These are phyloP conservation scores for Megastigmus dorsalis DNA, from an alignment of 2,888 invertebrate species.

Conservation along the genomic window DNA sequence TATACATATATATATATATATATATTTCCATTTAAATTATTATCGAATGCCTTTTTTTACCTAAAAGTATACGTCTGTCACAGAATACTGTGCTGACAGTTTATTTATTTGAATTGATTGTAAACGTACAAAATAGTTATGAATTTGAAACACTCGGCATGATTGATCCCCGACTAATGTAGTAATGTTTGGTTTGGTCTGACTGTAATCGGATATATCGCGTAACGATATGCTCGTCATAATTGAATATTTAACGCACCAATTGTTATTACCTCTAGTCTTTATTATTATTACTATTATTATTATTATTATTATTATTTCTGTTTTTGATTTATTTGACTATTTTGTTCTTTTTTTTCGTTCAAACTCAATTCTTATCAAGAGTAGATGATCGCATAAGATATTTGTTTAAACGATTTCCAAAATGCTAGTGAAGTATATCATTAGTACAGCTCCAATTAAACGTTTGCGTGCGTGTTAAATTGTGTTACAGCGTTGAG, in stretches of 20 bases:
- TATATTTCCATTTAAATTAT: slow-evolving; percentile 21
- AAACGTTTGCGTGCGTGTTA: slow-evolving; percentile 73
- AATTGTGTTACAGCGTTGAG: slow-evolving; percentile 75
- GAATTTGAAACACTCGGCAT: slow-evolving; percentile 64
- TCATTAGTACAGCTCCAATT: slow-evolving; percentile 61
- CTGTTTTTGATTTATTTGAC: background rate
- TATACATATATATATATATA: slow-evolving; percentile 28
- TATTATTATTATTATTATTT: slow-evolving; percentile 26
- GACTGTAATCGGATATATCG: slow-evolving; percentile 53
- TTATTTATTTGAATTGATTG: slow-evolving; percentile 47
- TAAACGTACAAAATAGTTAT: slow-evolving; percentile 48
- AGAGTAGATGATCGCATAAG: background rate
- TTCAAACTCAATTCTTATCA: slow-evolving; percentile 2
- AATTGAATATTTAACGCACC: slow-evolving; percentile 38
- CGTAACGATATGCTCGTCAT: slow-evolving; percentile 45
- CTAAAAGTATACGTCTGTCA: slow-evolving; percentile 30
- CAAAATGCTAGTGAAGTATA: slow-evolving; percentile 45
- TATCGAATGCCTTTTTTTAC: slow-evolving; percentile 48
- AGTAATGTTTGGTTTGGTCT: slow-evolving; percentile 72
- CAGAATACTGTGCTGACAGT: slow-evolving; percentile 41
- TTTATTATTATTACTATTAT: slow-evolving; percentile 18
- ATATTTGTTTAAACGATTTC: slow-evolving; percentile 53
- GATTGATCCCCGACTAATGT: slow-evolving; percentile 71
- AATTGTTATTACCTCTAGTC: slow-evolving; percentile 18
- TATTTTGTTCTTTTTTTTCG: slow-evolving; percentile 1